Evolutionary conservation across 2,797 vertebrate genomes (phyloP).

Genomic region (Mormyrops attenuatus): DNA sequence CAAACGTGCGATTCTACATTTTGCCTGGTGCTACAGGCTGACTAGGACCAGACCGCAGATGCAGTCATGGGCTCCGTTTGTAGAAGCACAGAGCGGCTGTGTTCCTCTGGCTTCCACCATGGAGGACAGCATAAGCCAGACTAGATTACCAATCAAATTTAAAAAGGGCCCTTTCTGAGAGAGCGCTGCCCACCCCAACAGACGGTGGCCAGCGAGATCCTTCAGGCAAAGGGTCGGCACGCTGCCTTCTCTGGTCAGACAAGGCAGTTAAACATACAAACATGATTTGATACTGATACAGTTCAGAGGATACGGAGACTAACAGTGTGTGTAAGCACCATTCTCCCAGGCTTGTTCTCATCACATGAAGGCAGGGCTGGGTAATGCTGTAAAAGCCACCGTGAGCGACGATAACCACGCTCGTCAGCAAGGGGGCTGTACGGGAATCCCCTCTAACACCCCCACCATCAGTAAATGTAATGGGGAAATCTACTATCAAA

Average conservation of each 20-base stretch:
- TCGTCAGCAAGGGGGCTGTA: not conserved
- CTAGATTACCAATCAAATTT: not conserved
- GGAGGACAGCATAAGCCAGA: not conserved
- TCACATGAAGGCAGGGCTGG: not conserved
- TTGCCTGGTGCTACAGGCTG: not conserved
- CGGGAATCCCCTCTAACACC: not conserved
- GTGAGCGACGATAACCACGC: not conserved
- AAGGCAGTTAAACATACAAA: not conserved
- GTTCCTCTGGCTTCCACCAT: not conserved
- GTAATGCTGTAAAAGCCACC: not conserved
- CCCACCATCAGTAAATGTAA: not conserved
- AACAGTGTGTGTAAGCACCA: not conserved
- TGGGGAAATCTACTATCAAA: not conserved
- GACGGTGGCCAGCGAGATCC: not conserved
- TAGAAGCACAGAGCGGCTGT: not conserved
- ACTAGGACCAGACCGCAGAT: no score
- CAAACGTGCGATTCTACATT: not conserved
- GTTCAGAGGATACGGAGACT: not conserved
- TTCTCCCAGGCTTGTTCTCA: not conserved
- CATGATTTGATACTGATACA: not conserved
- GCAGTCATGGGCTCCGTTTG: not conserved
- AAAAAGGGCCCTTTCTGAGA: not conserved
- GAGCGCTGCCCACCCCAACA: not conserved
- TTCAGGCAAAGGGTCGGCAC: not conserved
- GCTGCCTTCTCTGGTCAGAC: not conserved